phyloP scores from a whole-genome alignment of 2,888 invertebrate genomes.

The Odontomyia ornata region DNA sequence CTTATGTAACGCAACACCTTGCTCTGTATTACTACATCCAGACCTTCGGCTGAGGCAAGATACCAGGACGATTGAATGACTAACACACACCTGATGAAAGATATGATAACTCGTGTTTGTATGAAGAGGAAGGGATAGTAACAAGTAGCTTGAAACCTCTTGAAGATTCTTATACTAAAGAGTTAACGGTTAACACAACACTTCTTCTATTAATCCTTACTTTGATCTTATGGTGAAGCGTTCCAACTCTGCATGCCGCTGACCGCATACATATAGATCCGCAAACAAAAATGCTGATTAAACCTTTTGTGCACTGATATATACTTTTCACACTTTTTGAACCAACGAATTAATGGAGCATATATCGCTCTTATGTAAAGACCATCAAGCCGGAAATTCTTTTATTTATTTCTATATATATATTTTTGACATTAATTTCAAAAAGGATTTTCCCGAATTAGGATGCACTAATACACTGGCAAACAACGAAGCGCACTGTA shows the following conservation, averaged over 20 bases:
- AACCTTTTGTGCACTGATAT: too few relatives aligned
- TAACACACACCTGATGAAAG: not conserved
- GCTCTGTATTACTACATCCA: slow-evolving; percentile 17
- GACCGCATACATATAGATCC: not conserved
- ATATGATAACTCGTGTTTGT: not conserved
- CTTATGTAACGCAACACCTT: slow-evolving; percentile 41
- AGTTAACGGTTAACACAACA: not conserved
- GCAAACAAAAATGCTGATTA: not conserved
- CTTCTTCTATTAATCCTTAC: not conserved
- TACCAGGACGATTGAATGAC: not conserved
- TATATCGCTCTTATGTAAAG: too few relatives aligned
- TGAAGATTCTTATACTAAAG: not conserved
- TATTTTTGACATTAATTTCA: slow-evolving; percentile 15
- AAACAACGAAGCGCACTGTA: slow-evolving; percentile 25
- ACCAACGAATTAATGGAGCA: too few relatives aligned
- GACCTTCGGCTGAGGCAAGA: not conserved
- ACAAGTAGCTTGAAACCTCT: not conserved
- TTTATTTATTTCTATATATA: slow-evolving; percentile 1
- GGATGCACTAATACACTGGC: slow-evolving; percentile 30
- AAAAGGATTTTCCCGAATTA: slow-evolving; percentile 17
- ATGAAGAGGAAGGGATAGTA: not conserved
- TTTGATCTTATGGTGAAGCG: not conserved
- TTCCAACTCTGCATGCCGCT: not conserved
- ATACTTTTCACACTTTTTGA: too few relatives aligned
- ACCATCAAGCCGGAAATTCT: not conserved